Percentiles rank a stretch among this genome's conserved stretches.
Evolutionary conservation across 2,888 invertebrate genomes (phyloP).

Genomic region (Lampropteryx suffumata): DNA sequence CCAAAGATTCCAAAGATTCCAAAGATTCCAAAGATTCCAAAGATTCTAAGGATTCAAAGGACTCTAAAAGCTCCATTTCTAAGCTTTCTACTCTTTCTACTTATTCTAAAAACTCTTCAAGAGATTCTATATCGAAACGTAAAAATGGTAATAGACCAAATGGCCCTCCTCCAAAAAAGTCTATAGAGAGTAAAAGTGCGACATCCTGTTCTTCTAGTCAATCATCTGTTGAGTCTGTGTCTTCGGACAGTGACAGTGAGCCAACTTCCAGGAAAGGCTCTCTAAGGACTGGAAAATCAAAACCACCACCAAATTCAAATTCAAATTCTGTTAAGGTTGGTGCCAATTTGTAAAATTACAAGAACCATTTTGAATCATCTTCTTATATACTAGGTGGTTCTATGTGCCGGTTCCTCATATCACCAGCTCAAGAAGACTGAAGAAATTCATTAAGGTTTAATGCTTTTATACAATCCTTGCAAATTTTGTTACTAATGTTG

Average conservation of each 20-base stretch:
- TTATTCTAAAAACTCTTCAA: constrained; percentile 14
- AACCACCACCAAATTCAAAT: constrained; percentile 47
- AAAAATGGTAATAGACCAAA: constrained; percentile 60
- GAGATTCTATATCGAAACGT: constrained; percentile 47
- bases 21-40: constrained; percentile 18
- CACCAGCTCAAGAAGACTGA: no score
- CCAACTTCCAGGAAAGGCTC: constrained; percentile 60
- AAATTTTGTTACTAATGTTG: no score
- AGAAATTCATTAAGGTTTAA: no score
- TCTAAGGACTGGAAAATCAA: constrained; percentile 64
- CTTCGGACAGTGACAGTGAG: constrained; percentile 73
- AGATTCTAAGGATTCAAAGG: constrained; percentile 44
- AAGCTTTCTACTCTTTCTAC: constrained; percentile 18
- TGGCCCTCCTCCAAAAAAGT: constrained; percentile 72
- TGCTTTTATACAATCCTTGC: no score
- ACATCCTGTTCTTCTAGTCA: constrained; percentile 76
- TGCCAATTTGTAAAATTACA: background rate
- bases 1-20: constrained; percentile 26
- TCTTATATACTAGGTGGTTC: no score
- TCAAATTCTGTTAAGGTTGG: constrained; percentile 54
- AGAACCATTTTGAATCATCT: no score
- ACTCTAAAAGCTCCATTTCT: constrained; percentile 28
- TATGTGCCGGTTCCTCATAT: no score
- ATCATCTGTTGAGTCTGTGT: constrained; percentile 71
- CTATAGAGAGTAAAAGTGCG: constrained; percentile 66